phyloP scores from a whole-genome alignment of 2,797 vertebrate species.

The Acrossocheilus fasciatus region DNA sequence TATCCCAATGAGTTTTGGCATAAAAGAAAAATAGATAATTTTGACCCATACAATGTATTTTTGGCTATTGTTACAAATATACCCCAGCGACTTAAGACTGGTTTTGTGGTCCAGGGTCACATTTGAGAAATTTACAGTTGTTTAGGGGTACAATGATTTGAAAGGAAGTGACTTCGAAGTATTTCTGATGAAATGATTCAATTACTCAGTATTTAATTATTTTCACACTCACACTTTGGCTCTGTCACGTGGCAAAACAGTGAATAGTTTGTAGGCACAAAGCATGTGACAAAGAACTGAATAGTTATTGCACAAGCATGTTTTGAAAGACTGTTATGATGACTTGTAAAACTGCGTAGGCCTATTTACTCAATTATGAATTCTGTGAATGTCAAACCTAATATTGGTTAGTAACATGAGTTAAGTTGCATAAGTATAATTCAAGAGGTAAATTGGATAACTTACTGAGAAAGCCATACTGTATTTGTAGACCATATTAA shows the following conservation, averaged over 20 bases:
- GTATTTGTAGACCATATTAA: not conserved
- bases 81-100: too few species aligned
- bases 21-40: too few species aligned
- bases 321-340: not conserved
- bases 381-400: not conserved
- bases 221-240: not conserved
- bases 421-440: not conserved
- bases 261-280: not conserved
- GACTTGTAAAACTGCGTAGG: not conserved
- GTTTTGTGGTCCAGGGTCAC: too few species aligned
- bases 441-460: not conserved
- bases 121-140: too few species aligned
- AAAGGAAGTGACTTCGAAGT: not conserved
- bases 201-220: not conserved
- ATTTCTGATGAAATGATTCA: not conserved
- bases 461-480: not conserved
- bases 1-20: too few species aligned
- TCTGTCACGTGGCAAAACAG: not conserved
- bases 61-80: too few species aligned
- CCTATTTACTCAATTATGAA: not conserved
- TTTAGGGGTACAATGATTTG: not conserved
- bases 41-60: too few species aligned
- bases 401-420: not conserved
- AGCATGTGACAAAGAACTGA: not conserved
- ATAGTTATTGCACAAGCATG: not conserved